Base-by-base conservation (phyloP, 2,888 invertebrate species). In the Drosophila putrida region DNA sequence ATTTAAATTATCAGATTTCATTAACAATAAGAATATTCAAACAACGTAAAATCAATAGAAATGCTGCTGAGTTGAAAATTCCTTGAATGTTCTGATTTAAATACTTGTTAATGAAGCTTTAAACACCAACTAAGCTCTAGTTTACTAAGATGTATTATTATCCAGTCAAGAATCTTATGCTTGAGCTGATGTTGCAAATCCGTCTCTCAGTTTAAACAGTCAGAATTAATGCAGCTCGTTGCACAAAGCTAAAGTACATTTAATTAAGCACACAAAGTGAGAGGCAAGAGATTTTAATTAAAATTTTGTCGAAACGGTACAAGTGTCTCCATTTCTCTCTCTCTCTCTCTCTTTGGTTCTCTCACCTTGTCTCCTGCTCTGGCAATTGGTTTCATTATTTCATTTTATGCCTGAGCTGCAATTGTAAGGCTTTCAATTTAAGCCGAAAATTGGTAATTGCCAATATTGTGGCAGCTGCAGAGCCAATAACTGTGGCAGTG, bases 391-490 rank as follows among this genome's bases (percentile, higher is more conserved):
- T 80, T 78, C 78, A 78, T 81, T 82, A 85, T 84, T 81, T 84
- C 81, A 78, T 84, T 82, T 81, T 68, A 81, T 87, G 82, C 72
- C 78, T 66, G 81, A 75, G 62, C 70, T 72, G 84, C 84, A 81
- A 73, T 87, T 82, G 87, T 78, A 87, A 78, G 82, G 82, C 84
- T 82, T 84, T 82, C 82, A 83, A 82, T 87, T 82, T 83, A 78
- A 83, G 84, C 81, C 87, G 70, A 80, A 87, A 82, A 78, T 78
- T 83, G 78, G 69, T 75, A 81, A 87, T 81, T 84, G 78, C 55
- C 87, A 73, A 85, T 82, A 77, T 72, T 77, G 75, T 64, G 61
- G 65, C 59, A 60, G 58, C 61, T 58, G 68, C 58, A 73, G 71
- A 41, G 61, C n/a, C 69, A 73, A 58, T 64, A 60, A 55, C 57